Base-by-base conservation (phyloP, 1,140 invertebrate genomes). In the Drosophila neocordata region DNA sequence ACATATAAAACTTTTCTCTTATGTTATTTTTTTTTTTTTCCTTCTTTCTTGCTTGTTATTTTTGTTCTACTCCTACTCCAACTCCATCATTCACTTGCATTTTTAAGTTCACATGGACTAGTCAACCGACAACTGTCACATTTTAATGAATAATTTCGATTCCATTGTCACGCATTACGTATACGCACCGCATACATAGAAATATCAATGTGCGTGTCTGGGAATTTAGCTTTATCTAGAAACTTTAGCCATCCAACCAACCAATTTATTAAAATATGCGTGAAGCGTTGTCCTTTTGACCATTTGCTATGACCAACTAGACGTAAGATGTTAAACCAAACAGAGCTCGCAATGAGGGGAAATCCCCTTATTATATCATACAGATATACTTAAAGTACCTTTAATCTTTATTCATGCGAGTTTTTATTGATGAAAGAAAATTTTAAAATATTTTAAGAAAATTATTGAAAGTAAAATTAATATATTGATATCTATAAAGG, bases 71-170 rank as follows among this genome's bases (percentile, higher is more conserved):
- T 31, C 12, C 4, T 11, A 4, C 8, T 72, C 34, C 48, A 24
- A 1, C 34, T 73, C 57, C 52, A 44, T 72, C 44, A 65, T 63
- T 51, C 53, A 65, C 37, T 27, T 64, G 8, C 15, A 27, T 34
- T 56, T 56, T 56, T 27, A 62, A 6, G 6, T 59, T 38, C 35
- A 51, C 61, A 9, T 9, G 22, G 15, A 15, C 22, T 27, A 8
- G 12, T 15, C 55, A 38, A 41, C 12, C 15, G 20, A 34, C 67
- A 75, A 74, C 65, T 87, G 69, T 72, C 71, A 60, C 70, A 70
- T 76, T 87, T 70, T 79, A 87, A 88, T 88, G 82, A 88, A 84
- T 65, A 83, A 87, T 88, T 87, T 87, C 83, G 76, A 87, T 83
- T 83, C 79, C 83, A 83, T 83, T 87, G 83, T 82, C 83, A 88